Evolutionary conservation across 2,888 invertebrate species (phyloP).

Genomic region (Copidosoma aretas): DNA sequence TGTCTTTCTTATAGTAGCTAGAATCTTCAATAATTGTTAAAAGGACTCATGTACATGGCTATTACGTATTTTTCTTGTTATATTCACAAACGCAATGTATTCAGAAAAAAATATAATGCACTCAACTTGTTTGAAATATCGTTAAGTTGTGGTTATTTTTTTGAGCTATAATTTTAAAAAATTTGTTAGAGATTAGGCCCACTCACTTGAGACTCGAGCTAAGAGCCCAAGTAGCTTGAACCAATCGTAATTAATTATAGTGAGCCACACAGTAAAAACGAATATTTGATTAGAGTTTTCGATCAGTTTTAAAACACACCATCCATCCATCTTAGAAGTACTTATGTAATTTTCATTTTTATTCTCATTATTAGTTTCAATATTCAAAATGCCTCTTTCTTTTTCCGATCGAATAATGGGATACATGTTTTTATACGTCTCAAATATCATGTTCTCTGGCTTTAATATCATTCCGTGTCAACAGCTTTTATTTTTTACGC

Average conservation of each 20-base stretch:
- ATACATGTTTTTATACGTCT: conserved; percentile 7
- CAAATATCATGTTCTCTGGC: not conserved
- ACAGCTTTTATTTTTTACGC: conserved; percentile 29
- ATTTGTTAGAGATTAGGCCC: not conserved
- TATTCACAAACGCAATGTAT: not conserved
- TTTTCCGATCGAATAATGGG: conserved; percentile 11
- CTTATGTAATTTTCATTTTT: too few species aligned
- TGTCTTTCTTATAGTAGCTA: conserved; percentile 8
- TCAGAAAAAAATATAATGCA: too few species aligned
- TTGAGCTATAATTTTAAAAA: not conserved
- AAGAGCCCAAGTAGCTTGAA: not conserved
- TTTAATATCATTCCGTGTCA: conserved; percentile 25
- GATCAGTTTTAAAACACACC: not conserved
- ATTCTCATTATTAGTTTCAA: not conserved
- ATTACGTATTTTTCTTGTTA: not conserved
- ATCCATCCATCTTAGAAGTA: not conserved
- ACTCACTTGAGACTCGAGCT: not conserved
- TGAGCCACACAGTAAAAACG: not conserved
- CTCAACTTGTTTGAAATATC: not conserved
- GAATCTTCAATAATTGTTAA: conserved; percentile 14
- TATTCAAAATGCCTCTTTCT: not conserved
- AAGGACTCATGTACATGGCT: not conserved
- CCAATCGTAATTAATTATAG: not conserved
- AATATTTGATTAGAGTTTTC: not conserved
- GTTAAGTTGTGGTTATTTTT: not conserved